These are phyloP conservation scores for Caenorhabditis sp. DNA, from an alignment of 2,888 invertebrate species.

Conservation along the genomic window DNA sequence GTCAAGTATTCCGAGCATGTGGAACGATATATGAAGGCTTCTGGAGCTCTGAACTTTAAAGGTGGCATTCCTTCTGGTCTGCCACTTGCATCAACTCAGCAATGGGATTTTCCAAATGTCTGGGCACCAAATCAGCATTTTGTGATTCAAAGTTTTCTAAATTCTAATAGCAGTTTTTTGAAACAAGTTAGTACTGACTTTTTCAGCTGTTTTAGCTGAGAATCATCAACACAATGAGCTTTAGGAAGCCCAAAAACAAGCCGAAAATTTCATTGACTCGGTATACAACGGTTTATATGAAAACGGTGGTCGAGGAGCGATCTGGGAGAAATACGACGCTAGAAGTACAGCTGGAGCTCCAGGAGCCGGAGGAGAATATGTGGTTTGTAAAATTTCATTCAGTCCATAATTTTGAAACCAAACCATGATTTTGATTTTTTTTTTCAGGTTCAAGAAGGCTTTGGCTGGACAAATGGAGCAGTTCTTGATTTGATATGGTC, in stretches of 20 bases:
- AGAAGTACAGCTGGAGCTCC: constrained; percentile 57
- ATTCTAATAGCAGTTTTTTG: constrained; percentile 56
- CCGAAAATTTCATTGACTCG: constrained; percentile 66
- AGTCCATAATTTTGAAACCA: background rate
- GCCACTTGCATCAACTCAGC: constrained; percentile 87
- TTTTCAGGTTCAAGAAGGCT: constrained; percentile 78
- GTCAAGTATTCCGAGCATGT: too few relatives aligned
- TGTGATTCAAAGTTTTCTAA: constrained; percentile 89
- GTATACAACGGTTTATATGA: constrained; percentile 74
- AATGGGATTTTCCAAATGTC: constrained; percentile 81
- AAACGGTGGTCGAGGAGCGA: constrained; percentile 36
- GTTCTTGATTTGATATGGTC: constrained; percentile 78
- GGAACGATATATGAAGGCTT: too few relatives aligned
- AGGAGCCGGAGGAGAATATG: constrained; percentile 78
- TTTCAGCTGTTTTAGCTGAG: background rate
- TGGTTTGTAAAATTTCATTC: too few relatives aligned
- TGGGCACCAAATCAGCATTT: constrained; percentile 86
- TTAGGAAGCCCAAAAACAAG: constrained; percentile 66
- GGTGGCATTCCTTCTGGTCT: constrained; percentile 76
- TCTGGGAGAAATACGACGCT: constrained; percentile 59
- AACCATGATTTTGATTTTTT: background rate
- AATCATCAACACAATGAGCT: background rate
- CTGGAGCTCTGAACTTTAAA: constrained; percentile 73
- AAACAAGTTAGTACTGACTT: constrained; percentile 11
- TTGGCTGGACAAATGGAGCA: constrained; percentile 82